These are phyloP conservation scores for Andrena flavipes DNA, from an alignment of 2,888 invertebrate genomes.

Conservation along the genomic window DNA sequence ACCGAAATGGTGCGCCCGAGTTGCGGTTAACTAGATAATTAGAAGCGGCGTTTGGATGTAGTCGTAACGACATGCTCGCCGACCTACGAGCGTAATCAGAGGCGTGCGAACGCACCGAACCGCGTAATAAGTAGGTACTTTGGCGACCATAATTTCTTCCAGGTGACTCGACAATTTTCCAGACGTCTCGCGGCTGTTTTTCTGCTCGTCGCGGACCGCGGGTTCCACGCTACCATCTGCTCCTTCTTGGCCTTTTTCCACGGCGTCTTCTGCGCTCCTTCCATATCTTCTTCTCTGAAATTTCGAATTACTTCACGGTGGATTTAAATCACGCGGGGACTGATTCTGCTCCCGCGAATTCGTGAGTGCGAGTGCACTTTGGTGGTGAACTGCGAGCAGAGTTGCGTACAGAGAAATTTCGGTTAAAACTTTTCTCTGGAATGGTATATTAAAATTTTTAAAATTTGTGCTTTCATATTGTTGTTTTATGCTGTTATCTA, in stretches of 20 bases:
- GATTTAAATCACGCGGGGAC: neutral
- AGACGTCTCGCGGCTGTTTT: constrained; percentile 19
- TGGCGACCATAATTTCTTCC: constrained; percentile 65
- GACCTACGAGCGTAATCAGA: constrained; percentile 62
- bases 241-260: constrained; percentile 2
- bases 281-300: neutral
- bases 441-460: too few relatives aligned
- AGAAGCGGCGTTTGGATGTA: constrained; percentile 26
- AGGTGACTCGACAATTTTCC: constrained; percentile 55
- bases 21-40: constrained; percentile 54
- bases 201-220: neutral
- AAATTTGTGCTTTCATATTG: too few relatives aligned
- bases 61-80: constrained; percentile 28
- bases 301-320: neutral
- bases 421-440: too few relatives aligned
- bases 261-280: neutral
- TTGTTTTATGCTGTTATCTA: too few relatives aligned
- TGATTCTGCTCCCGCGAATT: neutral
- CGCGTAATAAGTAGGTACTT: constrained; percentile 71
- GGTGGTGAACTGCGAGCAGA: neutral
- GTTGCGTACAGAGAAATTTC: too few relatives aligned
- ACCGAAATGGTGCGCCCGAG: neutral
- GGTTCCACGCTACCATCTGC: neutral
- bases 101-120: constrained; percentile 61
- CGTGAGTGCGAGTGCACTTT: neutral